Percentiles rank a stretch among this genome's conserved stretches.
phyloP scores from a whole-genome alignment of 2,797 vertebrate genomes.

The Artibeus lituratus region DNA sequence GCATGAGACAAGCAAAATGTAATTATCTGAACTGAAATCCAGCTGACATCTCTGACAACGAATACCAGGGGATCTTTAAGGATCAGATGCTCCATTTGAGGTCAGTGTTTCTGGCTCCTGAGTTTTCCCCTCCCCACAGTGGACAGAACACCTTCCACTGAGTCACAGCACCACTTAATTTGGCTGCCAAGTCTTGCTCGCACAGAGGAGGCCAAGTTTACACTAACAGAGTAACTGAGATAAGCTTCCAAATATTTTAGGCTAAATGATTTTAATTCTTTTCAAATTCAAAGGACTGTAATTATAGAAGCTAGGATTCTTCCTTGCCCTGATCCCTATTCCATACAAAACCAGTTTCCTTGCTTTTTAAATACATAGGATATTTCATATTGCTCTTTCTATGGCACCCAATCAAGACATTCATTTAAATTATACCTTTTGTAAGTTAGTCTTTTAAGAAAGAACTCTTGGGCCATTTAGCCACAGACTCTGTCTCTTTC shows the following conservation, averaged over 20 bases:
- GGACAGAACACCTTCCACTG: not conserved
- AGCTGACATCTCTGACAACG: not conserved
- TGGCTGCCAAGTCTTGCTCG: not conserved
- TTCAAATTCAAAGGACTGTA: conserved; percentile 8
- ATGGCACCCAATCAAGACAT: not conserved
- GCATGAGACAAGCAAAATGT: conserved; percentile 11
- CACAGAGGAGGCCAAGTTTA: not conserved
- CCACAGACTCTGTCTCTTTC: not conserved
- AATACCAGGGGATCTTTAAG: conserved; percentile 4
- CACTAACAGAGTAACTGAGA: not conserved
- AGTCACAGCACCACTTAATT: not conserved
- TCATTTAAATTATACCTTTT: not conserved
- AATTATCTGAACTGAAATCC: conserved; percentile 59
- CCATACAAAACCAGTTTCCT: not conserved
- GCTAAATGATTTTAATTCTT: not conserved
- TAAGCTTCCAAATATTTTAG: not conserved
- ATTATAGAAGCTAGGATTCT: not conserved
- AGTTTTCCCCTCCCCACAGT: not conserved
- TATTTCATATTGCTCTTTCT: not conserved
- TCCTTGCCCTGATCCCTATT: not conserved
- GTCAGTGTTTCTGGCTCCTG: not conserved
- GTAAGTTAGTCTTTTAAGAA: conserved; percentile 27
- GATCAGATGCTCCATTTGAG: conserved; percentile 33
- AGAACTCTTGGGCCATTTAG: not conserved
- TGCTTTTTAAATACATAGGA: not conserved